Evolutionary conservation across 2,797 vertebrate genomes (phyloP).

Genomic region (Phyllotis vaccarum): DNA sequence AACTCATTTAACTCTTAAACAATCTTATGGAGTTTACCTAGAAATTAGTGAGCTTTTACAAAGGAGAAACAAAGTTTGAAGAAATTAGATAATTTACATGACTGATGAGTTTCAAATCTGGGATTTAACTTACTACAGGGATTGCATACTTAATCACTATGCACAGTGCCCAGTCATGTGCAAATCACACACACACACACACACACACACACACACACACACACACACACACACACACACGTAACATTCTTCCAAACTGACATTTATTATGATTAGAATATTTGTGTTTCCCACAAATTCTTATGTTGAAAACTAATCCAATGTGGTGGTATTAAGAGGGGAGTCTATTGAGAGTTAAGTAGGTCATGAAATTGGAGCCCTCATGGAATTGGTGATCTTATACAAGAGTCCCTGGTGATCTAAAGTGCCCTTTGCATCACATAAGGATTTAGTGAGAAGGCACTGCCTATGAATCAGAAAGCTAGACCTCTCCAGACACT

Average conservation of each 20-base stretch:
- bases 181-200: no score
- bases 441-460: not conserved
- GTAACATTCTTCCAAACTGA: constrained; percentile 22
- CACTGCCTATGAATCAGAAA: not conserved
- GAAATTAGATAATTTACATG: constrained; percentile 39
- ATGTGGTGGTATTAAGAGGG: not conserved
- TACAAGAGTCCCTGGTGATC: not conserved
- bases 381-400: not conserved
- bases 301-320: not conserved
- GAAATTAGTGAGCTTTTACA: constrained; percentile 46
- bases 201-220: no score
- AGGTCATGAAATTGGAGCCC: not conserved
- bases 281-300: constrained; percentile 28
- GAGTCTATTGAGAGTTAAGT: not conserved
- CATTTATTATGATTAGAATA: not conserved
- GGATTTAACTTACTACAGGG: constrained; percentile 42
- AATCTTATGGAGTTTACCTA: constrained; percentile 1
- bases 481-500: not conserved
- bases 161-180: not conserved
- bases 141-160: constrained; percentile 21
- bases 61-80: constrained; percentile 48
- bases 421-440: not conserved
- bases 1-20: constrained; percentile 51
- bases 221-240: no score
- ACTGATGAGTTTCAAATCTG: not conserved